phyloP scores from a whole-genome alignment of 2,888 invertebrate species.

The Phrixothrix hirtus region DNA sequence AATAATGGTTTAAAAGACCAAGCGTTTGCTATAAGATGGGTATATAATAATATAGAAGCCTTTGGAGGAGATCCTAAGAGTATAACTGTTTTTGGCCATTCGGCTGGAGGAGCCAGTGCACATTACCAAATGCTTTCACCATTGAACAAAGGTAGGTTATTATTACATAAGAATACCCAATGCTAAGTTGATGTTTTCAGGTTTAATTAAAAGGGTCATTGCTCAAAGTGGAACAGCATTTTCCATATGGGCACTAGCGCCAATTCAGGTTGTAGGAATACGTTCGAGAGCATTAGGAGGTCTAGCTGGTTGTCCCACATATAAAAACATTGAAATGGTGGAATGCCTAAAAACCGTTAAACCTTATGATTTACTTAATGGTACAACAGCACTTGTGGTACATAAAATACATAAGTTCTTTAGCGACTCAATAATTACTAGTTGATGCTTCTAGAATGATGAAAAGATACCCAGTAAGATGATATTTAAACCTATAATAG shows the following conservation, averaged over 20 bases:
- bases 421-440: not conserved
- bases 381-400: not conserved
- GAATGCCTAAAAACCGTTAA: constrained; percentile 66
- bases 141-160: constrained; percentile 43
- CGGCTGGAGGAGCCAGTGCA: constrained; percentile 53
- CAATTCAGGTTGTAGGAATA: constrained; percentile 61
- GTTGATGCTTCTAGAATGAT: constrained; percentile 72
- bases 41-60: constrained; percentile 37
- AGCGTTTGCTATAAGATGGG: constrained; percentile 50
- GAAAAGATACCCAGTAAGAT: constrained; percentile 65
- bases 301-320: constrained; percentile 64
- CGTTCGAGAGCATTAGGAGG: constrained; percentile 65
- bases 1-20: constrained; percentile 39
- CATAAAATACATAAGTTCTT: not conserved
- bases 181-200: not conserved
- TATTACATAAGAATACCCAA: not conserved
- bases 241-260: constrained; percentile 35
- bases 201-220: constrained; percentile 61
- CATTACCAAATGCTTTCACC: constrained; percentile 53
- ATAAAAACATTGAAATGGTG: constrained; percentile 57
- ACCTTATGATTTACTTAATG: constrained; percentile 63
- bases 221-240: constrained; percentile 57
- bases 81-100: constrained; percentile 51
- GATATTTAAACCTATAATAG: constrained; percentile 76
- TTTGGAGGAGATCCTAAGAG: constrained; percentile 46